Evolutionary conservation across 2,113 vertebrate genomes (phyloP).

Genomic region (Hystrix brachyura): DNA sequence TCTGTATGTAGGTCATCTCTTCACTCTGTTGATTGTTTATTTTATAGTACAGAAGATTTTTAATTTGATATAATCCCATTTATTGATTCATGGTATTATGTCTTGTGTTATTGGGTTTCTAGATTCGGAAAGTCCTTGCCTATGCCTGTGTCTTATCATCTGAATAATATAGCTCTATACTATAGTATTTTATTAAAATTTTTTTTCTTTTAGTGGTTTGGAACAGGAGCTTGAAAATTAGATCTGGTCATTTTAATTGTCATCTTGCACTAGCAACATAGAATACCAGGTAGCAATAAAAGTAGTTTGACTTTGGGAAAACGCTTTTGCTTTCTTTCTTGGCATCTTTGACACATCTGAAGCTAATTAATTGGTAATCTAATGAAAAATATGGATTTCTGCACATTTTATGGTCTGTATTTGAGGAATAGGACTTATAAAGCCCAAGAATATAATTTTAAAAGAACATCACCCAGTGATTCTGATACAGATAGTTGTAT

Average conservation of each 20-base stretch:
- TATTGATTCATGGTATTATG: neutral
- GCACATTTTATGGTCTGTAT: neutral
- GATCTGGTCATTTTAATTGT: constrained; percentile 27
- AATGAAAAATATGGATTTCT: neutral
- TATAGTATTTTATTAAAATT: constrained; percentile 12
- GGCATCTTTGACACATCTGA: neutral
- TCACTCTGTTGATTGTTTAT: neutral
- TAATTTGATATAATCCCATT: neutral
- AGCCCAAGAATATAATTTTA: neutral
- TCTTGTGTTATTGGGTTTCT: neutral
- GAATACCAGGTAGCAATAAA: neutral
- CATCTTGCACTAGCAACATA: neutral
- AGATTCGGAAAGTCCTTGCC: neutral
- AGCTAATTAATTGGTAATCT: constrained; percentile 18
- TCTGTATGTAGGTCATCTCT: neutral
- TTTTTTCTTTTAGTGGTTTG: constrained; percentile 5
- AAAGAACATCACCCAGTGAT: neutral
- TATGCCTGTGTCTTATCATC: neutral
- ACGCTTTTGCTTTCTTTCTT: neutral
- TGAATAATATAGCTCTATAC: neutral
- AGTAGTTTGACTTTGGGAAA: neutral
- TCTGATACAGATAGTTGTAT: neutral
- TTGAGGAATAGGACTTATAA: neutral
- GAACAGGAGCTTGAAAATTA: neutral
- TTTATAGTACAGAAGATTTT: neutral